Evolutionary conservation across 2,888 invertebrate genomes (phyloP).

Genomic region (Lepeophtheirus nordmannii): DNA sequence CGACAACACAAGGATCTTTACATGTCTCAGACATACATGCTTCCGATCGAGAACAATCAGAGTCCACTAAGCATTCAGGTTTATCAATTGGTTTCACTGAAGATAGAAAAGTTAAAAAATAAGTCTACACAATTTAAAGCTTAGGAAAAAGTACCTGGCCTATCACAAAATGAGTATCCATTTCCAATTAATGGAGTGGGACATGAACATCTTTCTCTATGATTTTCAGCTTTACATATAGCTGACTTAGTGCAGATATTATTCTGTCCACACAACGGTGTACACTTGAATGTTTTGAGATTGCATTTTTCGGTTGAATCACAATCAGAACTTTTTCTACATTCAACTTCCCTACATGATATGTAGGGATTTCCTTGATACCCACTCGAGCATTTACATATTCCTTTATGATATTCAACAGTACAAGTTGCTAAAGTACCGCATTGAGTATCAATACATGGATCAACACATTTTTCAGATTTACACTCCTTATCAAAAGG

Average conservation of each 20-base stretch:
- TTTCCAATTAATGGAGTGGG: conserved; percentile 8
- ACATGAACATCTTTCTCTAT: conserved; percentile 4
- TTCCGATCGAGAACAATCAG: conserved; percentile 30
- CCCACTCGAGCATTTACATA: conserved; percentile 59
- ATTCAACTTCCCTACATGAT: conserved; percentile 44
- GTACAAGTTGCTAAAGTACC: conserved; percentile 62
- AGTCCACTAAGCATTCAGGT: conserved; percentile 33
- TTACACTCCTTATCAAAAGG: conserved; percentile 31
- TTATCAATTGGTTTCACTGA: conserved; percentile 7
- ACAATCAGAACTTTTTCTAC: conserved; percentile 52
- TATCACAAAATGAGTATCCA: conserved; percentile 2
- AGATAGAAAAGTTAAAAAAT: background rate
- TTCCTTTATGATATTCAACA: conserved; percentile 48
- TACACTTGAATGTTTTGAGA: conserved; percentile 37
- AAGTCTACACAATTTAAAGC: background rate
- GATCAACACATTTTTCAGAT: conserved; percentile 29
- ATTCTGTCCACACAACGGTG: background rate
- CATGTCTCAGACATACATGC: conserved; percentile 39
- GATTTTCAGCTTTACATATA: conserved; percentile 5
- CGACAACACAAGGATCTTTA: conserved; percentile 55
- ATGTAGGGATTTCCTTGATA: conserved; percentile 63
- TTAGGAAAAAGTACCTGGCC: background rate
- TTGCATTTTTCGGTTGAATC: conserved; percentile 62
- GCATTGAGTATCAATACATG: conserved; percentile 36
- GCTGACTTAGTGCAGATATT: conserved; percentile 34